Percentiles rank a stretch among this genome's conserved stretches.
Conservation (phyloP, 2,113 vertebrate genomes). For the Toxotes jaculatrix region DNA sequence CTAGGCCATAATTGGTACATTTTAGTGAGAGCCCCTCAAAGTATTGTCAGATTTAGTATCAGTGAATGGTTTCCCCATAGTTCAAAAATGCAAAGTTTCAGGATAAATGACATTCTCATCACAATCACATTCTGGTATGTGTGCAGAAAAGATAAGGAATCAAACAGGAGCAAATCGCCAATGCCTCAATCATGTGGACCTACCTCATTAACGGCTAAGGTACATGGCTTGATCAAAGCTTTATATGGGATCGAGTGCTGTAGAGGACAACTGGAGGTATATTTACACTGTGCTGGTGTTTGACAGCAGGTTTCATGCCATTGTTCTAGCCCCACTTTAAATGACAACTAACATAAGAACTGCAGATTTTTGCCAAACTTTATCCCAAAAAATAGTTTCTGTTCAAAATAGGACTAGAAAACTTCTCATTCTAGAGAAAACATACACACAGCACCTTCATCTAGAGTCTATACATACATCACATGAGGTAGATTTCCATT, state of each 20-base stretch:
- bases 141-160: slow-evolving; percentile 39
- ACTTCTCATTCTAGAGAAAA: slow-evolving; percentile 58
- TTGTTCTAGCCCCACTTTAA: slow-evolving; percentile 47
- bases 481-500: slow-evolving; percentile 92
- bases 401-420: slow-evolving; percentile 43
- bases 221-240: slow-evolving; percentile 56
- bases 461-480: slow-evolving; percentile 61
- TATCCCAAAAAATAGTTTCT: slow-evolving; percentile 24
- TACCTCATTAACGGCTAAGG: slow-evolving; percentile 21
- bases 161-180: slow-evolving; percentile 31
- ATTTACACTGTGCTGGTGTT: slow-evolving; percentile 68
- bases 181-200: background rate
- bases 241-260: slow-evolving; percentile 44
- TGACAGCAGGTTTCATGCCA: slow-evolving; percentile 70
- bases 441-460: slow-evolving; percentile 68
- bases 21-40: background rate
- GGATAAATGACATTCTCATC: slow-evolving; percentile 20
- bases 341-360: slow-evolving; percentile 23
- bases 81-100: slow-evolving; percentile 4
- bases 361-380: slow-evolving; percentile 13
- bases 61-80: background rate
- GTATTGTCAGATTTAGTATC: background rate
- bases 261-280: slow-evolving; percentile 62
- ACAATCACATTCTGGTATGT: slow-evolving; percentile 28
- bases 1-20: background rate